Base-by-base conservation (phyloP, 2,888 invertebrate species). In the Campopleginae sp. region DNA sequence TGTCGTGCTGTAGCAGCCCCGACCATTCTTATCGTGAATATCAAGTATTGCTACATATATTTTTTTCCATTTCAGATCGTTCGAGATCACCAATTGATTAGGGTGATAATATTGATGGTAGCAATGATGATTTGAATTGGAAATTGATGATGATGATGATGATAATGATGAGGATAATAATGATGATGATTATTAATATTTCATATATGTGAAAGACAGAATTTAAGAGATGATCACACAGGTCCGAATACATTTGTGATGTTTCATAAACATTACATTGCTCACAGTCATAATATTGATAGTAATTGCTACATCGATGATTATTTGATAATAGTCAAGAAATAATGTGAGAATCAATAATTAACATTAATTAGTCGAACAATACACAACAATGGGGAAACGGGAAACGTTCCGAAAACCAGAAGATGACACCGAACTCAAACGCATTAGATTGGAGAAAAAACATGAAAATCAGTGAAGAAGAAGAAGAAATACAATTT, bases 91-190 rank as follows among this genome's bases (percentile, higher is more conserved):
- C 46, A 46, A 46, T 46, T 46, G 17, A 2, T 46, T 46, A 46
- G 46, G 42, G 42, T 66, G 44, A 66, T 66, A 23, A 6, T 42
- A 44, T 17, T 65, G 61, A 38, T 65, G 33, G n/a, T n/a, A n/a
- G n/a, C n/a, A n/a, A 33, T 63, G 66, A 66, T 66, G 44, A 66
- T 44, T 66, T 66, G 66, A 66, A 44, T 66, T 66, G 66, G 44
- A 23, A 66, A 8, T 19, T 66, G 44, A 66, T 66, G 10, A 66
- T 42, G 14, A 42, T 66, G 66, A 65, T 65, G n/a, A 65, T 38
- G n/a, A n/a, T n/a, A n/a, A 66, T 66, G n/a, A n/a, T n/a, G n/a
- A n/a, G n/a, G n/a, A n/a, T n/a, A n/a, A n/a, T n/a, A 46, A 46
- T 17, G 42, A 66, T 66, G 44, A 66, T 66, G 19, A 65, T 66